A percentile compares a stretch with the other conserved stretches of the same genome.
phyloP scores from a whole-genome alignment of 2,113 vertebrate genomes.

The Antechinus stuartii region DNA sequence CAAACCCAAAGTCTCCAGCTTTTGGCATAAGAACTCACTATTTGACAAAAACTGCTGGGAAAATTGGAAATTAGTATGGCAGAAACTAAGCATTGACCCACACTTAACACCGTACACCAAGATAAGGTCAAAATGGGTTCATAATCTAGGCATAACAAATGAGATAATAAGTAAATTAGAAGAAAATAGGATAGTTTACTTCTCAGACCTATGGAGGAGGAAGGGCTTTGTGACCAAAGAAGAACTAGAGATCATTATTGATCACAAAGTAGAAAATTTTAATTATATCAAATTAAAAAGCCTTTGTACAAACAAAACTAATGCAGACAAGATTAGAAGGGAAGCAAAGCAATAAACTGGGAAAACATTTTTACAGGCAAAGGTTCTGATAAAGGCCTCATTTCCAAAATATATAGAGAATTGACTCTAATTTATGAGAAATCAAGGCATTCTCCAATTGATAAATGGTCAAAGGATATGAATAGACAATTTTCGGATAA shows the following conservation, averaged over 20 bases:
- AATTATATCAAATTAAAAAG: too few species aligned
- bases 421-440: too few species aligned
- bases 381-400: not conserved
- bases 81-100: not conserved
- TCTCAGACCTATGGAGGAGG: not conserved
- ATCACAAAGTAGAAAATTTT: too few species aligned
- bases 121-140: not conserved
- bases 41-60: not conserved
- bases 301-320: not conserved
- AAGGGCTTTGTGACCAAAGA: not conserved
- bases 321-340: not conserved
- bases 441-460: too few species aligned
- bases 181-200: not conserved
- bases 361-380: not conserved
- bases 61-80: not conserved
- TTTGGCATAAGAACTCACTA: not conserved
- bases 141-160: not conserved
- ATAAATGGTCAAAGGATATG: too few species aligned
- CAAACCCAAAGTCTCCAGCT: not conserved
- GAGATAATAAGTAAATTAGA: not conserved
- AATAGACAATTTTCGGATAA: too few species aligned
- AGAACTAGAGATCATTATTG: not conserved
- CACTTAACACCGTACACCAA: not conserved
- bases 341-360: not conserved
- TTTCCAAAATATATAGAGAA: too few species aligned